Base-by-base conservation (phyloP, 2,888 invertebrate species). In the Dichetophora obliterata region DNA sequence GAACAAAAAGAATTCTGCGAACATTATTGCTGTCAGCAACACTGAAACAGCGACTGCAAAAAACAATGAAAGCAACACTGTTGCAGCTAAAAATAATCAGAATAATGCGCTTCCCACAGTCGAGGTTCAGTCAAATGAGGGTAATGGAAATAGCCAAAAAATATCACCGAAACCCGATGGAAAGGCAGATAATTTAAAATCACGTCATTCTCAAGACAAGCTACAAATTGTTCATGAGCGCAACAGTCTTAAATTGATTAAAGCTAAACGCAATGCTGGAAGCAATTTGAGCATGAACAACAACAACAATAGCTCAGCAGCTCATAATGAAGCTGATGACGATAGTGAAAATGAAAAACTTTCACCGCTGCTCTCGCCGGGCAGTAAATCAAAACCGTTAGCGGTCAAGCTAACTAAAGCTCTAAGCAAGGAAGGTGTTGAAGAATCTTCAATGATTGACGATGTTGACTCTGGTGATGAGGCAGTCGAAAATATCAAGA, bases 271-370 rank as follows among this genome's bases (percentile, higher is more conserved):
- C 1, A 74, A 78, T 72, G 75, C 79, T 48, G 79, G 77, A 61
- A 80, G 73, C 73, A 77, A 61, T 50, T 48, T 19, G 24, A 73
- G 37, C 24, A 75, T 79, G 50, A 79, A 75, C 50, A 82, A 81
- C 73, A 80, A 78, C 48, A 76, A 72, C 76, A 79, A 78, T 80
- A 31, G 82, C 65, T 52, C 81, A 11, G 63, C 79, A 8, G 81
- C 79, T 37, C 81, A 81, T 57, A 80, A 77, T 8, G 84, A 83
- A 24, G 82, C 83, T 59, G 84, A 91, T 63, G 95, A 94, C 84
- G 94, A 94, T 81, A 95, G 95, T 86, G 95, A 96, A 88, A 93
- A 94, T 69, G 96, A 96, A 89, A 93, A 95, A 82, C 89, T 95
- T 75, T 95, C 95, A 22, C 96, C 96, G 22, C 89, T 96, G 48